Evolutionary conservation across 1,140 invertebrate genomes (phyloP).

Genomic region (Macrocentrus cingulum): DNA sequence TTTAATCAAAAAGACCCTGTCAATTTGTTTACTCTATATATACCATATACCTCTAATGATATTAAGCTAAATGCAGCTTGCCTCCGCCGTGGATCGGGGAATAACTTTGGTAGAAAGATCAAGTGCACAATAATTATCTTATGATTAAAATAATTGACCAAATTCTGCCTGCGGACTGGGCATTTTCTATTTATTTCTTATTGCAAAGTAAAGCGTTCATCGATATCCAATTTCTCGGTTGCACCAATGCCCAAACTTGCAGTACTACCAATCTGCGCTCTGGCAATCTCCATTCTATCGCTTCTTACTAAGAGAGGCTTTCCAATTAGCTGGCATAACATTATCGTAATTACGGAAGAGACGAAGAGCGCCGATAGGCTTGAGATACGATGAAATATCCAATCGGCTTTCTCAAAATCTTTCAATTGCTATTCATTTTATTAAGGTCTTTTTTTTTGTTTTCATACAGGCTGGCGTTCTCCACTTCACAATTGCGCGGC

Average conservation of each 20-base stretch:
- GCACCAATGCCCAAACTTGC: constrained; percentile 27
- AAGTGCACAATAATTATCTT: constrained; percentile 5
- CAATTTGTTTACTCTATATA: too few species aligned
- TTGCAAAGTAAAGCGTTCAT: constrained; percentile 11
- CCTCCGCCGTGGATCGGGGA: too few species aligned
- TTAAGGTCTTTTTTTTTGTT: too few species aligned
- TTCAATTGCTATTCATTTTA: too few species aligned
- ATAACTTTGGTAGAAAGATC: too few species aligned
- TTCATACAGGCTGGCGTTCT: too few species aligned
- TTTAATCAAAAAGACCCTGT: too few species aligned
- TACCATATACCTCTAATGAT: too few species aligned
- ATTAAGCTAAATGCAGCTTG: too few species aligned
- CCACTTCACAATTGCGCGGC: too few species aligned
- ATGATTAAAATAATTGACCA: constrained; percentile 8
- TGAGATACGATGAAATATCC: constrained; percentile 30
- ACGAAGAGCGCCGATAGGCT: constrained; percentile 30
- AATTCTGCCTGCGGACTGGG: constrained; percentile 1
- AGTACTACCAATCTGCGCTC: constrained; percentile 22
- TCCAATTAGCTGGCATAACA: constrained; percentile 49
- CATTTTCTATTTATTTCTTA: background rate
- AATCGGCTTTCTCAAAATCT: constrained; percentile 19
- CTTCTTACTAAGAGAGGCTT: constrained; percentile 38
- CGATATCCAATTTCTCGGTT: constrained; percentile 45
- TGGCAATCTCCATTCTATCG: constrained; percentile 48
- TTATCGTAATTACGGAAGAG: constrained; percentile 46